These are phyloP conservation scores for Hymenopus coronatus DNA, from an alignment of 2,888 invertebrate genomes.

Conservation along the genomic window DNA sequence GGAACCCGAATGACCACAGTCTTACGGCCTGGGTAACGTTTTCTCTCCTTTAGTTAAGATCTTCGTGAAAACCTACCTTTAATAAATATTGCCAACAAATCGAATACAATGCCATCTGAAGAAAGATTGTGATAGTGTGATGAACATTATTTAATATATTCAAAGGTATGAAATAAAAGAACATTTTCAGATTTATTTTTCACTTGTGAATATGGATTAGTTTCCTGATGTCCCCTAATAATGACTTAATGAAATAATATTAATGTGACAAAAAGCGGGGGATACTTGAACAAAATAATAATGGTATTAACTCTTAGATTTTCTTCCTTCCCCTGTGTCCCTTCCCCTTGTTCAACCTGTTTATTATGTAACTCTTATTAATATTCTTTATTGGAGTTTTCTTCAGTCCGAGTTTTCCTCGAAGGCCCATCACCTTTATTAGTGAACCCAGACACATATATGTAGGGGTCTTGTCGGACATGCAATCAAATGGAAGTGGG, in stretches of 20 bases:
- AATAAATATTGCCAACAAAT: too few relatives aligned
- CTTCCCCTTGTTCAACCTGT: background rate
- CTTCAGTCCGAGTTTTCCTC: background rate
- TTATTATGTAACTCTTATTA: background rate
- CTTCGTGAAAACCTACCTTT: too few relatives aligned
- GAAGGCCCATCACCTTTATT: conserved; percentile 2
- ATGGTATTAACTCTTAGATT: background rate
- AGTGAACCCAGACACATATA: conserved; percentile 5
- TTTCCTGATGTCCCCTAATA: background rate
- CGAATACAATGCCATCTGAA: too few relatives aligned
- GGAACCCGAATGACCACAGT: too few relatives aligned
- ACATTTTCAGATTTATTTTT: too few relatives aligned
- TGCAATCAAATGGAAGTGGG: conserved; percentile 23
- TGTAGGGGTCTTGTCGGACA: conserved; percentile 2
- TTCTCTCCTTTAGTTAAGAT: too few relatives aligned
- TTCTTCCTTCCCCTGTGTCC: background rate
- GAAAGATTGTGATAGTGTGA: too few relatives aligned
- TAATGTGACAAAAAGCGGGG: background rate
- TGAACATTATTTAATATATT: too few relatives aligned
- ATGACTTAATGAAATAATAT: background rate
- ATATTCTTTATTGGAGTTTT: background rate
- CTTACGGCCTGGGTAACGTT: too few relatives aligned
- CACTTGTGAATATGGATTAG: too few relatives aligned
- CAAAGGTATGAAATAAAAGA: too few relatives aligned
- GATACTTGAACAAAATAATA: background rate